Evolutionary conservation across 2,888 invertebrate species (phyloP).

Genomic region (Synergus laeviventris): DNA sequence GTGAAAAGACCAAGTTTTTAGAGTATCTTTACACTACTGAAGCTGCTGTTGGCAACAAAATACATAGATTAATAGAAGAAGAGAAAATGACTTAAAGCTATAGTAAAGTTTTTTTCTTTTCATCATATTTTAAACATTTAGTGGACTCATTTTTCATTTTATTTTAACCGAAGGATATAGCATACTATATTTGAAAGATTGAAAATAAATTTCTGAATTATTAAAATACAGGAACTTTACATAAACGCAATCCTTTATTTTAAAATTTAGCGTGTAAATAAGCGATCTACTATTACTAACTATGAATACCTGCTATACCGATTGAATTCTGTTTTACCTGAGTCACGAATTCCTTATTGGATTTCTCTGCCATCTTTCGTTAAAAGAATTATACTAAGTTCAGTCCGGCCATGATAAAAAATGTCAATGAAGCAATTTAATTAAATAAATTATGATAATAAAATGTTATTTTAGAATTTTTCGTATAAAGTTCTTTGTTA

Average conservation of each 20-base stretch:
- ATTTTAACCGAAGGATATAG: too few species aligned
- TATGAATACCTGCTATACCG: slow-evolving; percentile 4
- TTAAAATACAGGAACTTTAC: too few species aligned
- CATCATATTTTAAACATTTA: too few species aligned
- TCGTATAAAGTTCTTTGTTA: too few species aligned
- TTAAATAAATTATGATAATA: background rate
- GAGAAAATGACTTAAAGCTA: background rate
- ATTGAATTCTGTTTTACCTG: slow-evolving; percentile 1
- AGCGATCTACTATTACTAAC: background rate
- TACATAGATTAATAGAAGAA: background rate
- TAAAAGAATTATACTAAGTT: background rate
- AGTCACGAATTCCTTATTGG: background rate
- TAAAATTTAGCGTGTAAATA: too few species aligned
- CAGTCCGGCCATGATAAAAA: background rate
- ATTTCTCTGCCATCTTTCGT: slow-evolving; percentile 2
- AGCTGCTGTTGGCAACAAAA: background rate
- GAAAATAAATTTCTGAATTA: too few species aligned
- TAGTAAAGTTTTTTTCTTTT: too few species aligned
- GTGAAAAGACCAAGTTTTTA: background rate
- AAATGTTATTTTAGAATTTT: background rate
- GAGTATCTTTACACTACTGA: background rate
- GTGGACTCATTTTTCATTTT: too few species aligned
- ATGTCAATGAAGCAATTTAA: background rate
- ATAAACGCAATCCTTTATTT: too few species aligned
- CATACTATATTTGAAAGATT: too few species aligned